Base-by-base conservation (phyloP, 2,888 invertebrate genomes). In the Arctia plantaginis region DNA sequence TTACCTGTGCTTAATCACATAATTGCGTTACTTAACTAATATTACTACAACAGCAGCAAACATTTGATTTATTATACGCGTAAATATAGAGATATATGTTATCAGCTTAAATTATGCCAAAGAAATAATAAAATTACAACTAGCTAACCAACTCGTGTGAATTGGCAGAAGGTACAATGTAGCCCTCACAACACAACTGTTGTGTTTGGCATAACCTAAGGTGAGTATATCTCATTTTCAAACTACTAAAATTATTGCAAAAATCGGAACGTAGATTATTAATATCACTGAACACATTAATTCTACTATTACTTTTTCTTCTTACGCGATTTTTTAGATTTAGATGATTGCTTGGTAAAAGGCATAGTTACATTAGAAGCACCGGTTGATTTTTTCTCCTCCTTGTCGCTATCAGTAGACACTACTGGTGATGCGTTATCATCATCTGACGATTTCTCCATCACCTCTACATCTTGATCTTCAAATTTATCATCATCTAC, bases 371-470 rank as follows among this genome's bases (percentile, higher is more conserved):
- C 80, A 80, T 90, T 93, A 77, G 92, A 91, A 83, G 93, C 90
- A 88, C 93, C 92, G 84, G 87, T 88, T 73, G 83, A 89, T 88
- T 90, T 94, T 87, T 92, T 95, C 72, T 93, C 94, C 47, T 96
- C 95, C 76, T 94, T 95, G 79, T 97, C 97, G 83, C 97, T 97
- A 85, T 97, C 96, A 0, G 96, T 92, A 0, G 96, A 96, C 78
- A 95, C 89, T 18, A 95, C 92, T 3, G 95, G 95, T 55, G 96
- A 95, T 3, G 93, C 89, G 77, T 94, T 96, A 77, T 96, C 96
- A 71, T 97, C 97, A 79, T 97, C 97, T 0, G 96, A 96, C 0
- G 96, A 96, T 84, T 96, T 96, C 77, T 96, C 96, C 88, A 95
- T 94, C 81, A 86, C 89, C 77, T 90, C 94, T 71, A 82, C 89